Conservation (phyloP, 2,888 invertebrate genomes). For the Eristalinus aeneus region DNA sequence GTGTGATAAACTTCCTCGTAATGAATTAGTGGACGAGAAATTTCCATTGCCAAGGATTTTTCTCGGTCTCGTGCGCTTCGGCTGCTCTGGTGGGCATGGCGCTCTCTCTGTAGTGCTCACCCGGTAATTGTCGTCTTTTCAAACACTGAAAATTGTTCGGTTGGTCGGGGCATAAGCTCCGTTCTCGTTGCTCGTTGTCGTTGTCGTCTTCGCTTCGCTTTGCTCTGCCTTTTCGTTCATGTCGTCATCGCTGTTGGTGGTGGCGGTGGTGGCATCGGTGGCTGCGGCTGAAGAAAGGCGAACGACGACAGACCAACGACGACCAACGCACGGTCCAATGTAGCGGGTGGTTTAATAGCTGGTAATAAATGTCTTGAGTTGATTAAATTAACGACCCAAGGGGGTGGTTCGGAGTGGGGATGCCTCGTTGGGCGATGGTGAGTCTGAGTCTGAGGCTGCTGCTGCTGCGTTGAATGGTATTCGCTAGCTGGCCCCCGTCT, state of each 20-base stretch:
- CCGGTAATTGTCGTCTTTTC: conserved; percentile 42
- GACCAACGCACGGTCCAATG: conserved; percentile 61
- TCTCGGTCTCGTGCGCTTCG: conserved; percentile 39
- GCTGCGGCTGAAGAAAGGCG: neutral
- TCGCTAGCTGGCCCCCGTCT: neutral
- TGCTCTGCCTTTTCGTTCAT: no score
- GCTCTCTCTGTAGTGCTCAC: neutral
- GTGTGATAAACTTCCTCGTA: conserved; percentile 70
- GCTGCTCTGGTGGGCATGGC: neutral
- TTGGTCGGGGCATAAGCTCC: neutral
- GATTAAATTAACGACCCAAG: conserved; percentile 74
- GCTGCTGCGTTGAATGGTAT: conserved; percentile 44
- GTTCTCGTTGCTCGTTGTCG: neutral
- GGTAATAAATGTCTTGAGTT: conserved; percentile 74
- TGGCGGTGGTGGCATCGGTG: neutral
- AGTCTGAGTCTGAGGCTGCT: conserved; percentile 28
- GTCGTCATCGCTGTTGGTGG: neutral
- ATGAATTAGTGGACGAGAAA: conserved; percentile 70
- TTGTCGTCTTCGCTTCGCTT: no score
- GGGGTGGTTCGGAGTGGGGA: conserved; percentile 52
- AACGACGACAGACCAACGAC: neutral
- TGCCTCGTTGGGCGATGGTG: neutral
- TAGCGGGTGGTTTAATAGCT: conserved; percentile 74
- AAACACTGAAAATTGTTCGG: conserved; percentile 23
- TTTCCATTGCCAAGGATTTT: conserved; percentile 63